phyloP scores from a whole-genome alignment of 2,797 vertebrate species.

The Rhynchotus rufescens region DNA sequence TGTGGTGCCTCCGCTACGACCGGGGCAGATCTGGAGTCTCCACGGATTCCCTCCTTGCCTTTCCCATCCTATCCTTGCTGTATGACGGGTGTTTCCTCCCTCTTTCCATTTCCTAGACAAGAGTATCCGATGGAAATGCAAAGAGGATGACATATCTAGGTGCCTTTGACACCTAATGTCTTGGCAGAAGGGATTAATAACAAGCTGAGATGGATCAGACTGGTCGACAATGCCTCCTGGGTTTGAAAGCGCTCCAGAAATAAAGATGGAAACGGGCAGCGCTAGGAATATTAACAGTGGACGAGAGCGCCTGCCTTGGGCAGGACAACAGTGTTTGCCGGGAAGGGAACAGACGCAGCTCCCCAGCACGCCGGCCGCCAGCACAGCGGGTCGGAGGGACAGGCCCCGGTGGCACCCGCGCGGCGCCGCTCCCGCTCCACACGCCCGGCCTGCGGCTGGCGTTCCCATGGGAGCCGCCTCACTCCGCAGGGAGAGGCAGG shows the following conservation, averaged over 20 bases:
- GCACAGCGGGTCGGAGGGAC: constrained; percentile 11
- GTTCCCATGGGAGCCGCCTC: constrained; percentile 71
- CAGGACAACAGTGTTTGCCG: neutral
- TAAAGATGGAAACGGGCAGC: neutral
- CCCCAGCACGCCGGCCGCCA: neutral
- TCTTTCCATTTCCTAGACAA: constrained; percentile 12
- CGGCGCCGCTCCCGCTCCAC: neutral
- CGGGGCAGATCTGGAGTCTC: fast-evolving
- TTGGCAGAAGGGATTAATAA: neutral
- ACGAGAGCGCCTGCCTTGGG: neutral
- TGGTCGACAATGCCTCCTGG: neutral
- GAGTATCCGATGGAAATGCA: neutral
- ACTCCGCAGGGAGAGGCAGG: constrained; percentile 73
- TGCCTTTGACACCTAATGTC: neutral
- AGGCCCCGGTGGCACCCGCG: neutral
- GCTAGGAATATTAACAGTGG: neutral
- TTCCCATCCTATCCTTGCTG: neutral
- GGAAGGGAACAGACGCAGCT: neutral
- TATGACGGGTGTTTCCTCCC: neutral
- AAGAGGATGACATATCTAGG: neutral
- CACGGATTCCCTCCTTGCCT: neutral
- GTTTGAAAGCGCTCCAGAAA: neutral
- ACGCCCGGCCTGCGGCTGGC: constrained; percentile 36
- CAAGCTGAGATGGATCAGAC: neutral
- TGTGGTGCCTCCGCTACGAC: neutral